These are phyloP conservation scores for Diprion similis DNA, from an alignment of 1,140 invertebrate genomes.

Conservation along the genomic window DNA sequence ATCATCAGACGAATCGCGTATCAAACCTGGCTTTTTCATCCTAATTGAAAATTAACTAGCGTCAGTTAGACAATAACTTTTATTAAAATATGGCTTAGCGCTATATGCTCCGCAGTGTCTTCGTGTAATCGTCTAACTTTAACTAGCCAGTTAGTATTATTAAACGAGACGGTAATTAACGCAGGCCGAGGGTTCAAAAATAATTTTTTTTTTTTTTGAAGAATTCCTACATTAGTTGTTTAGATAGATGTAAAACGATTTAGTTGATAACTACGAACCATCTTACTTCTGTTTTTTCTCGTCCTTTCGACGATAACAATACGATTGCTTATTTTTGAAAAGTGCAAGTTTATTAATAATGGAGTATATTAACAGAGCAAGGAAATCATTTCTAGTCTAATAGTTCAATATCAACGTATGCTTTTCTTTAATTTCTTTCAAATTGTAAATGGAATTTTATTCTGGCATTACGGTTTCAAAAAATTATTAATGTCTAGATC, in stretches of 20 bases:
- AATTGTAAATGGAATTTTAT: too few relatives aligned
- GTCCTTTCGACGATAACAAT: background rate
- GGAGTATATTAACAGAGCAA: too few relatives aligned
- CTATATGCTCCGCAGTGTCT: slow-evolving; percentile 1
- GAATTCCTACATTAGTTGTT: slow-evolving; percentile 9
- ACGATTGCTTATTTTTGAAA: slow-evolving; percentile 3
- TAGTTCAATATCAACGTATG: too few relatives aligned
- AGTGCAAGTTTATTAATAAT: too few relatives aligned
- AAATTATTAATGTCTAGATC: too few relatives aligned
- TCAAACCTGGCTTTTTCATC: too few relatives aligned
- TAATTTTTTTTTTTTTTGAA: background rate
- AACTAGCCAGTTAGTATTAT: slow-evolving; percentile 13
- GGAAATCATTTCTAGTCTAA: too few relatives aligned
- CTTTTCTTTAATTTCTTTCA: too few relatives aligned
- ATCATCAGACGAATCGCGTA: background rate
- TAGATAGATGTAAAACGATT: slow-evolving; percentile 9
- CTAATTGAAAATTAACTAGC: too few relatives aligned
- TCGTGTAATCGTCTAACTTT: background rate
- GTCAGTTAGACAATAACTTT: background rate
- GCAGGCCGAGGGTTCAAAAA: background rate
- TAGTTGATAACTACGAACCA: background rate
- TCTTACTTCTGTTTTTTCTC: slow-evolving; percentile 3
- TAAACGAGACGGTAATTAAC: slow-evolving; percentile 1
- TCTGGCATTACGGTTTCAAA: too few relatives aligned
- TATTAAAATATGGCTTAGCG: slow-evolving; percentile 1